Conservation (phyloP, 2,888 invertebrate genomes). For the Leptopilina drosophilae region DNA sequence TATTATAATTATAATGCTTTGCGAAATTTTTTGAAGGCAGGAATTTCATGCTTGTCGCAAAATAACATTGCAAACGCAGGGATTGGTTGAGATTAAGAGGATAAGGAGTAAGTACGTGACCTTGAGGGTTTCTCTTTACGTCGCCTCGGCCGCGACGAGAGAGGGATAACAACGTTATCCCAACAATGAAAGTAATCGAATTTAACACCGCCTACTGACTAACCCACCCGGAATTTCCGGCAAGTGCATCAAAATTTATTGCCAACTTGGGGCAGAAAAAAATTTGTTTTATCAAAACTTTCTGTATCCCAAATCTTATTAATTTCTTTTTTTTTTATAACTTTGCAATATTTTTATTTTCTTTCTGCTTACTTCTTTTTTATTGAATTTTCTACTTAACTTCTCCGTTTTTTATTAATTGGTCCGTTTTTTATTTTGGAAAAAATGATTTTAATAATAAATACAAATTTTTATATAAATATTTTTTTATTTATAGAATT, state of each 20-base stretch:
- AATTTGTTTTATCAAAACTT: constrained; percentile 10
- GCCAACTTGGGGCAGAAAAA: constrained; percentile 38
- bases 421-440: too few species aligned
- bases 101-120: constrained; percentile 71
- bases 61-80: constrained; percentile 52
- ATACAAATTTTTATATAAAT: too few species aligned
- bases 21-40: constrained; percentile 4
- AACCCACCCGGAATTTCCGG: constrained; percentile 62
- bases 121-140: constrained; percentile 64
- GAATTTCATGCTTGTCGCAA: constrained; percentile 42
- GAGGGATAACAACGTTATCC: constrained; percentile 71
- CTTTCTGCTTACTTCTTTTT: too few species aligned
- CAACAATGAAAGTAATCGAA: constrained; percentile 75
- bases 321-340: too few species aligned
- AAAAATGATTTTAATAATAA: too few species aligned
- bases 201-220: constrained; percentile 71
- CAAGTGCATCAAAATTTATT: constrained; percentile 63
- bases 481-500: too few species aligned
- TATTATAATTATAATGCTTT: constrained; percentile 13
- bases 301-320: background rate
- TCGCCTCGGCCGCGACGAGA: constrained; percentile 62
- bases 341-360: too few species aligned
- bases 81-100: constrained; percentile 68
- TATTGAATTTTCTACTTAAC: too few species aligned
- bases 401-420: too few species aligned